Conservation (phyloP, 2,888 invertebrate genomes). For the Metellina segmentata region DNA sequence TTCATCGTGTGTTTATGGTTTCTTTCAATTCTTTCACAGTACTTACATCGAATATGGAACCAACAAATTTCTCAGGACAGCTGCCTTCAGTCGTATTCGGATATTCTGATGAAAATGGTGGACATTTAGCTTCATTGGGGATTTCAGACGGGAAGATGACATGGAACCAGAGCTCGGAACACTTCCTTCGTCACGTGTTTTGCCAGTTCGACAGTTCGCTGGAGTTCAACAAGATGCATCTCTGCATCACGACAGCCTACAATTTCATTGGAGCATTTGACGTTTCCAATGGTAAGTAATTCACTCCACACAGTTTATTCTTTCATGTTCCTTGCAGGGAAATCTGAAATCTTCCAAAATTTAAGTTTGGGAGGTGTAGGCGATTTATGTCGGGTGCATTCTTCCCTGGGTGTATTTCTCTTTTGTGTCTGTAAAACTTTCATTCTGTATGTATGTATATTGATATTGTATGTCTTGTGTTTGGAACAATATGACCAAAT, state of each 20-base stretch:
- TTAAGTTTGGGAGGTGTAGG: no score
- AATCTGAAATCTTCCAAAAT: no score
- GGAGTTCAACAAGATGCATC: background rate
- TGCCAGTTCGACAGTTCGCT: background rate
- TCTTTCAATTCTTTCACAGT: background rate
- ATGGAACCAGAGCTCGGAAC: constrained; percentile 16
- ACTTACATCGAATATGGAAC: constrained; percentile 43
- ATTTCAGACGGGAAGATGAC: constrained; percentile 13
- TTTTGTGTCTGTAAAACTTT: no score
- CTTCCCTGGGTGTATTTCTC: no score
- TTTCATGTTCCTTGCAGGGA: no score
- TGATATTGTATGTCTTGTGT: no score
- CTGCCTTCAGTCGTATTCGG: constrained; percentile 11
- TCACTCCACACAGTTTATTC: no score
- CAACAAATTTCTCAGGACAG: background rate
- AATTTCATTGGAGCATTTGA: constrained; percentile 31
- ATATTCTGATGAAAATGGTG: constrained; percentile 11
- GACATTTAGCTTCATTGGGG: background rate
- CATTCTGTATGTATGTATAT: no score
- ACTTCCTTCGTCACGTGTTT: constrained; percentile 5
- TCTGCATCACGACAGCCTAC: constrained; percentile 29
- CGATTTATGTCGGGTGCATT: no score
- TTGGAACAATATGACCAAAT: no score
- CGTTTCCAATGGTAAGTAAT: constrained; percentile 37
- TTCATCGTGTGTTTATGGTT: background rate